Evolutionary conservation across 2,113 vertebrate genomes (phyloP).

Genomic region (Furnarius figulus): DNA sequence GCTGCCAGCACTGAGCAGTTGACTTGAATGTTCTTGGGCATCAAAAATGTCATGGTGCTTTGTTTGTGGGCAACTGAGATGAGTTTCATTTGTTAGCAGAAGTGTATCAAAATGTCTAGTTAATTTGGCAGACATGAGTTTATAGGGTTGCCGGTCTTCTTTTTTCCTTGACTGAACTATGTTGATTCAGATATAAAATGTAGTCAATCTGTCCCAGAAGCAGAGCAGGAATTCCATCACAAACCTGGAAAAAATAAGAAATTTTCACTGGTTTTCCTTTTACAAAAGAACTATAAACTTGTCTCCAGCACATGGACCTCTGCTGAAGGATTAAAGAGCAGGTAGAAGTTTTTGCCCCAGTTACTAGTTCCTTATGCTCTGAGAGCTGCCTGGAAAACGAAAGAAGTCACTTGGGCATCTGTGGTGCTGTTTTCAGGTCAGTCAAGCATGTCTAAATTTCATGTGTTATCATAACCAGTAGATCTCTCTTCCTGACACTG

Average conservation of each 20-base stretch:
- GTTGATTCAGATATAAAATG: neutral
- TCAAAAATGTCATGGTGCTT: neutral
- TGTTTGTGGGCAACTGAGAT: neutral
- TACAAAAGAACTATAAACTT: neutral
- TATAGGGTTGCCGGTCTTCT: neutral
- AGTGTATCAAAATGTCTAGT: neutral
- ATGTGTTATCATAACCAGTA: neutral
- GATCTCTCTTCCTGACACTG: neutral
- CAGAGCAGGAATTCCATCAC: neutral
- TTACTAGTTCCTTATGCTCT: neutral
- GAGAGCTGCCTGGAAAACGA: neutral
- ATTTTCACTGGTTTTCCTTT: neutral
- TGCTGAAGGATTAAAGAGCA: neutral
- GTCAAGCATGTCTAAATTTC: neutral
- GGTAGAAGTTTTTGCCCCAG: neutral
- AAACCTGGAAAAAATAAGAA: neutral
- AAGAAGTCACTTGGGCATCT: neutral
- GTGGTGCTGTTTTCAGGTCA: neutral
- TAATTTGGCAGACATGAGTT: neutral
- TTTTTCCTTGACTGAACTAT: neutral
- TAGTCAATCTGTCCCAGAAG: neutral
- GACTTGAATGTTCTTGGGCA: neutral
- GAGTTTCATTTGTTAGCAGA: neutral
- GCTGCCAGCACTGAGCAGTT: neutral
- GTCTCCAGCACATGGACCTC: neutral